phyloP scores from a whole-genome alignment of 2,797 vertebrate species.

The Coendou prehensilis region DNA sequence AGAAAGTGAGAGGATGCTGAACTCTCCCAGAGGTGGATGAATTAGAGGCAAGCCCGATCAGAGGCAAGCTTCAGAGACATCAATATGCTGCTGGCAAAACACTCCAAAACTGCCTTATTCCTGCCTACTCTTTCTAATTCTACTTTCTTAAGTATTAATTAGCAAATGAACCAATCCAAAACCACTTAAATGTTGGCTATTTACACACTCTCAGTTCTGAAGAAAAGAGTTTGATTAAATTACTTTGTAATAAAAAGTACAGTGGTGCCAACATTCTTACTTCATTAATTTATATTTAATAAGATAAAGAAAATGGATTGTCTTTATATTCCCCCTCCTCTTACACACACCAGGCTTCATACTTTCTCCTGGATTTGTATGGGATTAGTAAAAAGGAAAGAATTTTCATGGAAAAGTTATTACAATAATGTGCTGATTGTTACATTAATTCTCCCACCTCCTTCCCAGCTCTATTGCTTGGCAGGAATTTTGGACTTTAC shows the following conservation, averaged over 20 bases:
- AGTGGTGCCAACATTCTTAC: slow-evolving; percentile 43
- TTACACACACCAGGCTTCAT: not conserved
- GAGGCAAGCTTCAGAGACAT: not conserved
- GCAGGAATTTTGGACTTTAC: slow-evolving; percentile 85
- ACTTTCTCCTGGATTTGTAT: slow-evolving; percentile 25
- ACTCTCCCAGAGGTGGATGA: not conserved
- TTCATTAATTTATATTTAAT: slow-evolving; percentile 69
- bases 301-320: slow-evolving; percentile 30
- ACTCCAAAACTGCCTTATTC: slow-evolving; percentile 29
- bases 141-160: slow-evolving; percentile 83
- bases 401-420: slow-evolving; percentile 82
- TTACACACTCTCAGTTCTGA: slow-evolving; percentile 65
- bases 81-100: slow-evolving; percentile 55
- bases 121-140: slow-evolving; percentile 36
- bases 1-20: not conserved
- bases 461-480: slow-evolving; percentile 53
- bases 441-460: slow-evolving; percentile 65
- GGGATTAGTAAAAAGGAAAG: slow-evolving; percentile 34
- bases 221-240: slow-evolving; percentile 75
- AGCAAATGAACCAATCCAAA: slow-evolving; percentile 81
- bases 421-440: slow-evolving; percentile 77
- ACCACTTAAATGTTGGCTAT: slow-evolving; percentile 77
- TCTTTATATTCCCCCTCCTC: not conserved
- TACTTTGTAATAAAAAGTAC: slow-evolving; percentile 57
- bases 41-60: not conserved